phyloP scores from a whole-genome alignment of 2,797 vertebrate species.

The Gephyroberyx darwinii region DNA sequence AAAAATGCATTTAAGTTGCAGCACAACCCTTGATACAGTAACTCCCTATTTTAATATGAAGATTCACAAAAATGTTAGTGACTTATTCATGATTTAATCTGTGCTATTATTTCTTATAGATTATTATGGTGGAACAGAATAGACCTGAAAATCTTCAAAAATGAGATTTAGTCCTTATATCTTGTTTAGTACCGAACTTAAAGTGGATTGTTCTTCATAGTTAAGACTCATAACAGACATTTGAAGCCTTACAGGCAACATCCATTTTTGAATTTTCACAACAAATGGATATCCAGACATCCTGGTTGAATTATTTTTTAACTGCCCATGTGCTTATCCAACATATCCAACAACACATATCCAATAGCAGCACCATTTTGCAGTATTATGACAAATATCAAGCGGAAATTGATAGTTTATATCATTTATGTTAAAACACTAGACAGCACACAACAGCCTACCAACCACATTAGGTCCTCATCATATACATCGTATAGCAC shows the following conservation, averaged over 20 bases:
- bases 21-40: not conserved
- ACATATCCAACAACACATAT: not conserved
- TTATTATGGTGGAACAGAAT: too few relatives aligned
- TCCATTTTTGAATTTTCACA: not conserved
- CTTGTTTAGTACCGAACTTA: too few relatives aligned
- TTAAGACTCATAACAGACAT: slow-evolving; percentile 15
- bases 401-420: not conserved
- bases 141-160: too few relatives aligned
- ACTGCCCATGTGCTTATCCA: not conserved
- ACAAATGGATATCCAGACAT: not conserved
- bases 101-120: too few relatives aligned
- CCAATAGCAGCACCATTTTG: not conserved
- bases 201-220: slow-evolving; percentile 17
- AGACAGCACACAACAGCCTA: not conserved
- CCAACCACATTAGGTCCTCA: not conserved
- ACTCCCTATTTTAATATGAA: too few relatives aligned
- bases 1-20: not conserved
- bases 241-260: not conserved
- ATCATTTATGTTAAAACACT: not conserved
- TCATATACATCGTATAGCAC: not conserved
- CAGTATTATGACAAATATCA: slow-evolving; percentile 1
- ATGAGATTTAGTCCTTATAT: too few relatives aligned
- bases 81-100: too few relatives aligned
- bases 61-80: too few relatives aligned
- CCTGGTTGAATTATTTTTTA: slow-evolving; percentile 5